Conservation (phyloP, 2,113 vertebrate species). For the Neodon shergylaensis region DNA sequence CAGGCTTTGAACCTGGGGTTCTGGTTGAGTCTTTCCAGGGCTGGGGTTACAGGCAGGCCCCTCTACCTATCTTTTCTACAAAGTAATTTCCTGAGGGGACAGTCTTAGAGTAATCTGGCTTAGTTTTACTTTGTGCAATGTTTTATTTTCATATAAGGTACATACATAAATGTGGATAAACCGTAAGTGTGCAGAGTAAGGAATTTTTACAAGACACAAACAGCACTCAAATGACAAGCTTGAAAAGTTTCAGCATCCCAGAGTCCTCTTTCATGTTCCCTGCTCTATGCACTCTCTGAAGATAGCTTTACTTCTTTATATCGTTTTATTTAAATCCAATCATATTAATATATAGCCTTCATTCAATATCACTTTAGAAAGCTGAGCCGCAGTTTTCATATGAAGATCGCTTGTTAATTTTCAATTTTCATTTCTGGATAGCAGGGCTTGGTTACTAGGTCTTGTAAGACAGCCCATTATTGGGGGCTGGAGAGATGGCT, state of each 20-base stretch:
- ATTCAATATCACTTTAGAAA: slow-evolving; percentile 31
- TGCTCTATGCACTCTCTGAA: neutral
- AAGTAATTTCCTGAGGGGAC: slow-evolving; percentile 21
- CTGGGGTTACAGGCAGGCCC: neutral
- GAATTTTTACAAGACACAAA: slow-evolving; percentile 11
- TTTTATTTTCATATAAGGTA: slow-evolving; percentile 12
- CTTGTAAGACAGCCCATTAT: neutral
- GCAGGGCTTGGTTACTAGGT: neutral
- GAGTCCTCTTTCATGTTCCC: neutral
- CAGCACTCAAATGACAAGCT: neutral
- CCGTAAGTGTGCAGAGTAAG: neutral
- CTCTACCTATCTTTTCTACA: neutral
- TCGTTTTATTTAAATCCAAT: neutral
- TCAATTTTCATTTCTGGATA: neutral
- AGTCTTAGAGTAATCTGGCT: neutral
- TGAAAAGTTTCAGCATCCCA: neutral
- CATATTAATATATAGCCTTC: neutral
- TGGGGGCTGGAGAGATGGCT: too few relatives aligned
- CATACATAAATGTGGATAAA: neutral
- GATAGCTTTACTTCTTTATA: neutral
- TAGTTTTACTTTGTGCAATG: slow-evolving; percentile 6
- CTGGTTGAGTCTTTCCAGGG: neutral
- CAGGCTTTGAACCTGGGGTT: too few relatives aligned
- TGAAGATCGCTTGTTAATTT: neutral
- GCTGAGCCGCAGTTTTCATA: neutral